A percentile compares a stretch with the other conserved stretches of the same genome.
phyloP scores from a whole-genome alignment of 2,888 invertebrate species.

The Nezara viridula region DNA sequence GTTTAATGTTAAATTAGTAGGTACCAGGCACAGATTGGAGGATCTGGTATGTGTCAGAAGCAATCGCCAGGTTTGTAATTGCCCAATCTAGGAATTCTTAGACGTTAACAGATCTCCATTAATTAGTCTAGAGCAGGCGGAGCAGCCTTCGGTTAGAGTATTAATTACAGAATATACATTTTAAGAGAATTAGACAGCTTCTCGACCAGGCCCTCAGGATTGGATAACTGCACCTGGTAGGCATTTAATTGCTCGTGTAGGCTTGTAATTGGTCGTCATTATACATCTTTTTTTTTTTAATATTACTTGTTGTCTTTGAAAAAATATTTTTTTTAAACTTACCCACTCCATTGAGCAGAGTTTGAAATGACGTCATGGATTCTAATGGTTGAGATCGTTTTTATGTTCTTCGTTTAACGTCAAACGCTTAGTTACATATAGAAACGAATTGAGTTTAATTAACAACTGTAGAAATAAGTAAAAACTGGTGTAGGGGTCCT shows the following conservation, averaged over 20 bases:
- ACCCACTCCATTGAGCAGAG: not conserved
- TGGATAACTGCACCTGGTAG: not conserved
- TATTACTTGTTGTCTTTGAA: not conserved
- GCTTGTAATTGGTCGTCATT: not conserved
- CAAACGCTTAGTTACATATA: not conserved
- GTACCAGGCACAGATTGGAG: not conserved
- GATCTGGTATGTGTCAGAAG: slow-evolving; percentile 2
- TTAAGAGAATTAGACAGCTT: slow-evolving; percentile 4
- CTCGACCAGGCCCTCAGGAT: not conserved
- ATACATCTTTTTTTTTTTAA: not conserved
- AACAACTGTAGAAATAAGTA: not conserved
- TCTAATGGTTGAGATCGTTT: not conserved
- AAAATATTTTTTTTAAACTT: not conserved
- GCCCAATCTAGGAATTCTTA: not conserved
- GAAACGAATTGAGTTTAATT: not conserved
- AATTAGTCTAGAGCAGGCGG: not conserved
- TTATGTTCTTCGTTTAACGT: not conserved
- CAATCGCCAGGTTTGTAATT: not conserved
- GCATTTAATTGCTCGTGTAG: not conserved
- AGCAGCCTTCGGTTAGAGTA: not conserved
- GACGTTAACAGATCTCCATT: slow-evolving; percentile 33
- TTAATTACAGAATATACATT: slow-evolving; percentile 4
- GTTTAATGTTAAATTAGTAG: not conserved
- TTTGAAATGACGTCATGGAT: not conserved
- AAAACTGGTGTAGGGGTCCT: not conserved